Conservation (phyloP, 53 echinoderm and acorn worm species). For the Paracentrotus lividus region DNA sequence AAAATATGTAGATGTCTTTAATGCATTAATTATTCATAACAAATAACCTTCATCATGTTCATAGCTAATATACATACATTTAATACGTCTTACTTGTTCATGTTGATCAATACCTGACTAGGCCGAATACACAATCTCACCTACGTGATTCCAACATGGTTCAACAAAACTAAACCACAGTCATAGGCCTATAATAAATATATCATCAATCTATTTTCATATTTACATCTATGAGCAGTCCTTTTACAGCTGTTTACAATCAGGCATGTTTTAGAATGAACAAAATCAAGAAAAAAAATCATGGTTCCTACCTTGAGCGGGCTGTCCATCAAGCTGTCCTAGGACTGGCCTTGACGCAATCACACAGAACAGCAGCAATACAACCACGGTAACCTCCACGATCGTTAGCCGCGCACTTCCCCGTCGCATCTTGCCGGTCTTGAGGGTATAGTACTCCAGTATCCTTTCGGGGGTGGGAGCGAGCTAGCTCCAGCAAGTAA, state of each 20-base stretch:
- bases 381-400: constrained; percentile 10
- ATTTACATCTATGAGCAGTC: background rate
- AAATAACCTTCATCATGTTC: too few species aligned
- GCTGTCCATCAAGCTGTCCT: constrained; percentile 13
- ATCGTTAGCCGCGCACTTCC: constrained; percentile 54
- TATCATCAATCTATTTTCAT: background rate
- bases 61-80: too few species aligned
- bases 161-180: too few species aligned
- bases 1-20: too few species aligned
- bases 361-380: background rate
- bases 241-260: background rate
- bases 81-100: too few species aligned
- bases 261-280: background rate
- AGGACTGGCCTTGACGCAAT: constrained; percentile 19
- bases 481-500: constrained; percentile 39
- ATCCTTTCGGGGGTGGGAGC: constrained; percentile 47
- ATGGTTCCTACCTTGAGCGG: background rate
- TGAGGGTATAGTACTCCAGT: constrained; percentile 41
- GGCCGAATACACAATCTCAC: too few species aligned
- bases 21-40: too few species aligned
- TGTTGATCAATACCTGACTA: too few species aligned
- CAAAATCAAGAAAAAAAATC: background rate
- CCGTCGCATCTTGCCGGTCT: constrained; percentile 43
- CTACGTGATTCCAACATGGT: too few species aligned
- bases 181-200: too few species aligned